Evolutionary conservation across 2,113 vertebrate species (phyloP).

Genomic region (Candoia aspera): DNA sequence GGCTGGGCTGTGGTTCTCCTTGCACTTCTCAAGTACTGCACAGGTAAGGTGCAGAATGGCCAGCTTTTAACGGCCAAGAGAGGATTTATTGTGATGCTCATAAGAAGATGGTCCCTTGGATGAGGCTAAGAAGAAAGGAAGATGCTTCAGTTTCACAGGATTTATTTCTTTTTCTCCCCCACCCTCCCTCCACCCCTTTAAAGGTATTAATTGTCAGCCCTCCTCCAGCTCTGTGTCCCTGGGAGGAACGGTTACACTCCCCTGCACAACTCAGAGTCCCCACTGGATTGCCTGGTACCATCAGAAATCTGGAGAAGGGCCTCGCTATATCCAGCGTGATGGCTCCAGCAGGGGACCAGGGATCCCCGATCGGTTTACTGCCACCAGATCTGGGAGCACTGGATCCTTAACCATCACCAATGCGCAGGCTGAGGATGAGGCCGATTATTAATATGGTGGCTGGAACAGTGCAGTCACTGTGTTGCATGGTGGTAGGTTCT

Average conservation of each 20-base stretch:
- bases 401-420: neutral
- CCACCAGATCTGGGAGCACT: neutral
- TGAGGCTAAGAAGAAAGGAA: neutral
- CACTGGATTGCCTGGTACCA: neutral
- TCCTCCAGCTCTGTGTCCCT: neutral
- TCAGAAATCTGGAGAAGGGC: neutral
- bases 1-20: neutral
- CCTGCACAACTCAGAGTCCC: neutral
- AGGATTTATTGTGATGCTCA: too few relatives aligned
- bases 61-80: neutral
- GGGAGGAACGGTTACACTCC: accelerated
- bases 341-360: neutral
- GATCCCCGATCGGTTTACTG: neutral
- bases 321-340: neutral
- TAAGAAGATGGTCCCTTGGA: neutral
- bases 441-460: neutral
- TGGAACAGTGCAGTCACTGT: accelerated
- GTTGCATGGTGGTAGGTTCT: neutral
- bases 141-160: too few relatives aligned
- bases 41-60: neutral
- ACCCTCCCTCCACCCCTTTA: neutral
- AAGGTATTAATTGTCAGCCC: neutral
- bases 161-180: accelerated
- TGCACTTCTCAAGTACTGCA: neutral
- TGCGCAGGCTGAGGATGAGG: neutral